Evolutionary conservation across 1,140 invertebrate species (phyloP), one percentile per base, ranked within the genome.

Genomic region (Drosophila tani): DNA sequence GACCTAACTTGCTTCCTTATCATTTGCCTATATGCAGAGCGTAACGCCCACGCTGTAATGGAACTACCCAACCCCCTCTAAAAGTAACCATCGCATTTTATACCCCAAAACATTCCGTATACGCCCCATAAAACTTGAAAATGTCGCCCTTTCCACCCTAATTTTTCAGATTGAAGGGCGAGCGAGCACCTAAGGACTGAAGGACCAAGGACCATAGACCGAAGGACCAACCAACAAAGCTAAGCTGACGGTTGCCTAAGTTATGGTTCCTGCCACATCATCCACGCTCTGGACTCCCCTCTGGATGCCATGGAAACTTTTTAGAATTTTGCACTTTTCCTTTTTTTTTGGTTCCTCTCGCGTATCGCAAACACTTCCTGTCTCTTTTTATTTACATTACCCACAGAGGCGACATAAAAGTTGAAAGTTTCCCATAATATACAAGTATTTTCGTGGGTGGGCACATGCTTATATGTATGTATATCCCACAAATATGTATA

Each of bases 361-460:
- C 82, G 70, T 82, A 82, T 86, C 57, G 57, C 71, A 66, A 83
- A 69, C 78, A 79, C 84, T 90, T 90, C 59, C 85, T 88, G 84
- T 88, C 84, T 90, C 84, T 84, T 85, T 88, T 88, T 84, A 90
- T 88, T 88, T 90, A 88, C 82, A 86, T 86, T 85, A 74, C 71
- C 57, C 59, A 27, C 62, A 57, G 79, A 82, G 76, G 79, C 82
- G 80, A 81, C 85, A 90, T 79, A 84, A 85, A 87, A 88, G 80
- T 80, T 74, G 74, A 66, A 78, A 69, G 56, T 77, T 68, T 70
- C 57, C 65, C 56, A 73, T 50, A 73, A 49, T 64, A 60, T 70
- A 66, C 64, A 40, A 56, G 41, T 59, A 41, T 53, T 27, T 70
- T 56, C 53, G 57, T 53, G 75, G 63, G 63, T 58, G 46, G 59